A percentile compares a stretch with the other conserved stretches of the same genome.
These are phyloP conservation scores for Frankliniella fusca DNA, from an alignment of 2,888 invertebrate genomes.

Conservation along the genomic window DNA sequence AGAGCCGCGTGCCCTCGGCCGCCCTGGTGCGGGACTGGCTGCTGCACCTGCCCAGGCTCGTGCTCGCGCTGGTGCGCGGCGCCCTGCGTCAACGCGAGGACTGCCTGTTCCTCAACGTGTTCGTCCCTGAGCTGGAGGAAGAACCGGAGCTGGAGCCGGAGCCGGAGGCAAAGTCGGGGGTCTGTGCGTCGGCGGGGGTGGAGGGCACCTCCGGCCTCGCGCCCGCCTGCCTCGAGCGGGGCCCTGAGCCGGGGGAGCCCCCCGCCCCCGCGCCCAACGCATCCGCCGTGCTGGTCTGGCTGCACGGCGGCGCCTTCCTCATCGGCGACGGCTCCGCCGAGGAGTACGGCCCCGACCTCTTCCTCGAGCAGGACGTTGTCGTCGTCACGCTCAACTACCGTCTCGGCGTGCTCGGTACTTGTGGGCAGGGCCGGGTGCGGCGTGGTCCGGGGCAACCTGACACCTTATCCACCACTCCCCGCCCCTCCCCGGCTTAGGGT, in stretches of 20 bases:
- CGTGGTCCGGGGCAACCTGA: not conserved
- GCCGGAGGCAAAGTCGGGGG: too few relatives aligned
- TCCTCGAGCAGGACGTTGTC: conserved; percentile 34
- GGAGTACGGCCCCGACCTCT: conserved; percentile 29
- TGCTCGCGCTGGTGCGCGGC: conserved; percentile 52
- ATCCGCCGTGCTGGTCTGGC: conserved; percentile 32
- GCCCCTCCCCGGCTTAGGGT: not conserved
- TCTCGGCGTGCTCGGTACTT: not conserved
- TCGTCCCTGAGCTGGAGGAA: conserved; percentile 50
- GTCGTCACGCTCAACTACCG: conserved; percentile 38
- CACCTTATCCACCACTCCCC: not conserved
- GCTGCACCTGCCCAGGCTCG: conserved; percentile 50
- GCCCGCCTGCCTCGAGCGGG: not conserved
- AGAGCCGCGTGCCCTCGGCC: conserved; percentile 52
- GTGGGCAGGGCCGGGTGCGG: too few relatives aligned
- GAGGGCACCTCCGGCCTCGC: too few relatives aligned
- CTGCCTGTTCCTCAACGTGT: conserved; percentile 53
- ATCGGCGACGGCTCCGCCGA: conserved; percentile 13
- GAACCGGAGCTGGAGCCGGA: conserved; percentile 43
- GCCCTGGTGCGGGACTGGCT: conserved; percentile 53
- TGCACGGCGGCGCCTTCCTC: conserved; percentile 34
- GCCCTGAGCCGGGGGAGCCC: too few relatives aligned
- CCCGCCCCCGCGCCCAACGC: conserved; percentile 47
- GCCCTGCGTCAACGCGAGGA: conserved; percentile 53
- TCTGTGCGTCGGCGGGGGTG: too few relatives aligned